These are phyloP conservation scores for Teleogryllus oceanicus DNA, from an alignment of 2,888 invertebrate genomes.

Conservation along the genomic window DNA sequence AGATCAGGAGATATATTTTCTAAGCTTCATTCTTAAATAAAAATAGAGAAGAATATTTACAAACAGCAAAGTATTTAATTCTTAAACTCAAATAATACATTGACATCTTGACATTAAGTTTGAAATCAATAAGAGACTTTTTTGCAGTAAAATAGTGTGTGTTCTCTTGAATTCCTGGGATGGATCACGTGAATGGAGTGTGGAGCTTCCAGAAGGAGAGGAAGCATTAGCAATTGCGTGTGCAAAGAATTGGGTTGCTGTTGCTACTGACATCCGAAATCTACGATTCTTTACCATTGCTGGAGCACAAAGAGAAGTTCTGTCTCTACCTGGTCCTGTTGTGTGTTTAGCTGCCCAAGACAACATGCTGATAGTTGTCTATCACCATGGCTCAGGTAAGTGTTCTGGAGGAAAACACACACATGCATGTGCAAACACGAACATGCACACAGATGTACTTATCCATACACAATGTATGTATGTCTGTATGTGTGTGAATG, in stretches of 20 bases:
- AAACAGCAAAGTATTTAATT: too few species aligned
- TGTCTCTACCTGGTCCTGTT: conserved; percentile 69
- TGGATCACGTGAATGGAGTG: conserved; percentile 75
- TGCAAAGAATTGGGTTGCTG: conserved; percentile 71
- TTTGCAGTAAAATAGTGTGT: conserved; percentile 37
- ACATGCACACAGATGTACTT: too few species aligned
- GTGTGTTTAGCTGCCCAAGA: conserved; percentile 64
- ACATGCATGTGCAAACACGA: too few species aligned
- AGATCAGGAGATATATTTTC: too few species aligned
- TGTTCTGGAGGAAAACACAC: conserved; percentile 29
- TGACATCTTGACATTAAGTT: background rate
- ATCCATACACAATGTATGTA: too few species aligned
- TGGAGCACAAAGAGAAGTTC: conserved; percentile 80
- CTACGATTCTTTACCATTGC: conserved; percentile 79
- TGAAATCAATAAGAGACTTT: background rate
- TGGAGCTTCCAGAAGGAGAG: conserved; percentile 73
- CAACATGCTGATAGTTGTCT: conserved; percentile 61
- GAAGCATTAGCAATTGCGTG: conserved; percentile 66
- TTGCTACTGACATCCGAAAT: conserved; percentile 69
- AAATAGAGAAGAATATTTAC: too few species aligned
- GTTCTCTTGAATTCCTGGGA: conserved; percentile 41
- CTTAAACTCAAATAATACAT: too few species aligned
- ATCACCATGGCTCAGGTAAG: conserved; percentile 58
- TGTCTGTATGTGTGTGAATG: too few species aligned
- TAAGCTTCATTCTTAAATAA: too few species aligned